A percentile compares a stretch with the other conserved stretches of the same genome.
phyloP scores from a whole-genome alignment of 1,140 invertebrate genomes.

The Homarus americanus region DNA sequence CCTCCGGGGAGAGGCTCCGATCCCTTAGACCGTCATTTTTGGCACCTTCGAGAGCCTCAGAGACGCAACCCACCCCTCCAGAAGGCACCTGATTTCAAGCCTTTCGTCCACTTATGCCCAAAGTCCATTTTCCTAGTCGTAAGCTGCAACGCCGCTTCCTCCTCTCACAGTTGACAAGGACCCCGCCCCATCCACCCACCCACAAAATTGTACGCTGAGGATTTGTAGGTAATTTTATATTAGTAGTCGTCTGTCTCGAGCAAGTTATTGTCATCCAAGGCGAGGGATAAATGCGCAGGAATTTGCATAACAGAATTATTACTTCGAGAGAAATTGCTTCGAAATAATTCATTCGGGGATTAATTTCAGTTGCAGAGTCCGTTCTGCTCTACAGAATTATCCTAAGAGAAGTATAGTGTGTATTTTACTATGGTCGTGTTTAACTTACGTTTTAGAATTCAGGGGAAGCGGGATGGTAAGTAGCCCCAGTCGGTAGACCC shows the following conservation, averaged over 20 bases:
- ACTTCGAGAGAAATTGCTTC: constrained; percentile 17
- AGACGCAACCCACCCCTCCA: constrained; percentile 7
- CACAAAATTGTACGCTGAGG: constrained; percentile 58
- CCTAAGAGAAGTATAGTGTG: too few species aligned
- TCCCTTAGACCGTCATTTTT: constrained; percentile 53
- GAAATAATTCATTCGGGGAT: not conserved
- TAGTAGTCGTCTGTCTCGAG: constrained; percentile 47
- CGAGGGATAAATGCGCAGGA: constrained; percentile 27
- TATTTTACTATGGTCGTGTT: too few species aligned
- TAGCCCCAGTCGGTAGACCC: too few species aligned
- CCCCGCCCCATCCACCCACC: constrained; percentile 36
- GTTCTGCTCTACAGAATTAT: too few species aligned
- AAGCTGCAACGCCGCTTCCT: constrained; percentile 4
- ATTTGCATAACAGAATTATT: constrained; percentile 41
- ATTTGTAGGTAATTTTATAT: constrained; percentile 62
- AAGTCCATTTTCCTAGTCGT: not conserved
- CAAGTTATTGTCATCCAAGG: constrained; percentile 40
- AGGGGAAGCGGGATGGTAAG: too few species aligned
- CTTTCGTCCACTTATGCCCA: not conserved
- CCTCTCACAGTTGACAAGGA: constrained; percentile 14
- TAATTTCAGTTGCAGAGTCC: too few species aligned
- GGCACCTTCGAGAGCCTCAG: constrained; percentile 17
- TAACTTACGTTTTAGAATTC: too few species aligned
- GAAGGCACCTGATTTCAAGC: not conserved
- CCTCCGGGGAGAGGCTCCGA: constrained; percentile 31